Base-by-base conservation (phyloP, 2,797 vertebrate species). In the Austrolebias charrua region DNA sequence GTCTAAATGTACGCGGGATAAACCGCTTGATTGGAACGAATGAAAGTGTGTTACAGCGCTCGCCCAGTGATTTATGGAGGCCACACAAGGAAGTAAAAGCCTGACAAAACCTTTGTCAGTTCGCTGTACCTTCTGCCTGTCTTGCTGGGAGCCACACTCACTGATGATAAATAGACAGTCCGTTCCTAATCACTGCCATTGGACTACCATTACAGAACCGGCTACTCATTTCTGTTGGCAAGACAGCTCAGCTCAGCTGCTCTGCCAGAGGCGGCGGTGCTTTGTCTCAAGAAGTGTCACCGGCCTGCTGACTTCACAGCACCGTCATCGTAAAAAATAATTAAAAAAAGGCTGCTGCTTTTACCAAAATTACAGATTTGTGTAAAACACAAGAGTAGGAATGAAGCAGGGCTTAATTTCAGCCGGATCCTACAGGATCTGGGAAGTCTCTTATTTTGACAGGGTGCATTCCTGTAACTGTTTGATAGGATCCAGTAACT, bases 141-240 rank as follows among this genome's bases (percentile, higher is more conserved):
- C 71, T 59, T 47, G 43, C 65, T 73, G 54, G 82, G 43, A 65
- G 77, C 51, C 65, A 60, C 66, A 15, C 64, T 82, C 76, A 35
- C 60, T 8, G 55, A 60, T 84, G 87, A 89, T 81, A 81, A 82
- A 86, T 83, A 73, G 73, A 69, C 69, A 62, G 64, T 79, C 73
- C 18, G 2, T 54, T 63, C 55, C 75, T 85, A 82, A 88, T 89
- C 83, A 71, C 79, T 55, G 71, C 78, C 68, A 79, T 87, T 60
- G 68, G 57, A 63, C 69, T 63, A 59, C 71, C 70, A 80, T 88
- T 86, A 85, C 65, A 63, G 79, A 79, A 81, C 42, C 60, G 69
- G 59, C 60, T 59, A 33, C 77, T 82, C 71, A 53, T 82, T 81
- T 76, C 56, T 62, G 56, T 70, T 81, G 84, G 79, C 80, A 76